Base-by-base conservation (phyloP, 2,113 vertebrate species). In the Oreocharis arfaki region DNA sequence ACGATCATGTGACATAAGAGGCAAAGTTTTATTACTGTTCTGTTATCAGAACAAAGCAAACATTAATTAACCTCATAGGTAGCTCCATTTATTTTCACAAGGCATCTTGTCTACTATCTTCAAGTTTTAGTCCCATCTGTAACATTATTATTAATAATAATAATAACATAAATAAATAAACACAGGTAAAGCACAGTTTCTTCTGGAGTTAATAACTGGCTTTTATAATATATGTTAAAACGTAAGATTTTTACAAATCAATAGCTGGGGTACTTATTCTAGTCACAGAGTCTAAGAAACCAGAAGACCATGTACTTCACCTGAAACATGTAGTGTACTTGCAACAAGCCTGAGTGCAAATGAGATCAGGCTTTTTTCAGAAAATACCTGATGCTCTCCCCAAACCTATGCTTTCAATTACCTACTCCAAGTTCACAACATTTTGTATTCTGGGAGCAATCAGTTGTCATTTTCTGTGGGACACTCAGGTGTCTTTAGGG, bases 1-100 rank as follows among this genome's bases (percentile, higher is more conserved):
- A 82, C 33, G 50, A 92, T 47, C 35, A 79, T 41, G 69, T 49
- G 80, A 70, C 22, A 24, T 37, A 80, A 68, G 74, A 76, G 33
- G 59, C 63, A 32, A 75, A 84, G 91, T 79, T 60, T 77, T 57
- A 68, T 68, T 77, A 87, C 32, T 46, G 50, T 44, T 80, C 64
- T 82, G 53, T 90, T 89, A 93, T 78, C 71, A 86, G 84, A 94
- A 69, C 64, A 84, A 75, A 84, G 60, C 53, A 95, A 95, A 86
- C 46, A 84, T 16, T 47, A 76, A 95, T 88, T 87, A 80, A 87
- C 19, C 55, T 52, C 63, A 50, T 16, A 63, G 33, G 30, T 57
- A 82, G n/a, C 15, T 87, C 74, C 3, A 21, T 49, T 77, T 91
- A 69, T 49, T 78, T 89, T 77, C 44, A 53, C 80, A 89, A 90